A percentile compares a stretch with the other conserved stretches of the same genome.
These are phyloP conservation scores for Chionomys nivalis DNA, from an alignment of 2,113 vertebrate genomes.

Conservation along the genomic window DNA sequence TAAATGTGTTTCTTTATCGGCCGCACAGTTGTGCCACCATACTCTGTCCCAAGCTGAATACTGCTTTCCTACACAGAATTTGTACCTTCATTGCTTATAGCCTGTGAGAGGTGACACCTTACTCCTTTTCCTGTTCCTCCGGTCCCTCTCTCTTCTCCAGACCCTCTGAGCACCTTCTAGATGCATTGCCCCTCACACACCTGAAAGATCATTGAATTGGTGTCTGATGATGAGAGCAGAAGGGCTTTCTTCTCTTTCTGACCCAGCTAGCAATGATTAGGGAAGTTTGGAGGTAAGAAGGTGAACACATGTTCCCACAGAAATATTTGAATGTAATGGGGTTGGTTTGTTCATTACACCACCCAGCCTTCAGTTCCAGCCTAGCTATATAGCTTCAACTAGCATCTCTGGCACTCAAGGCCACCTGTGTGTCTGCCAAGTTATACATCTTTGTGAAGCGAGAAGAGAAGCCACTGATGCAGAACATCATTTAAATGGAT, in stretches of 20 bases:
- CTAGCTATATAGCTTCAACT: background rate
- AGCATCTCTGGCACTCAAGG: background rate
- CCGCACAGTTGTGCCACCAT: background rate
- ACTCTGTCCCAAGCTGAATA: background rate
- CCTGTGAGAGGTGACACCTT: background rate
- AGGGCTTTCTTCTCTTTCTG: background rate
- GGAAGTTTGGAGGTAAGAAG: background rate
- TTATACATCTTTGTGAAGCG: slow-evolving; percentile 5
- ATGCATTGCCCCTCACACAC: background rate
- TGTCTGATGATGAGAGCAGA: background rate
- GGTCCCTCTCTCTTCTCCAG: background rate
- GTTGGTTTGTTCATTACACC: background rate
- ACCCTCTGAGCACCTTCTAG: slow-evolving; percentile 14
- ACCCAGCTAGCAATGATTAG: slow-evolving; percentile 20
- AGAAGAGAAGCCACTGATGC: slow-evolving; percentile 21
- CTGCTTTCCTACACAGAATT: background rate
- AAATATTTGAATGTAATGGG: background rate
- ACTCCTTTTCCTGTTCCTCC: background rate
- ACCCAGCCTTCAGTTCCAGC: background rate
- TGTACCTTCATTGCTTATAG: background rate
- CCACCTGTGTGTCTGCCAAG: background rate
- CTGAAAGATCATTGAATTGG: slow-evolving; percentile 26
- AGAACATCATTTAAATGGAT: slow-evolving; percentile 41
- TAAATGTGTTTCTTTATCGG: slow-evolving; percentile 24
- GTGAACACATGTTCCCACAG: slow-evolving; percentile 14